Conservation (phyloP, 2,113 vertebrate species). For the Rattus rattus region DNA sequence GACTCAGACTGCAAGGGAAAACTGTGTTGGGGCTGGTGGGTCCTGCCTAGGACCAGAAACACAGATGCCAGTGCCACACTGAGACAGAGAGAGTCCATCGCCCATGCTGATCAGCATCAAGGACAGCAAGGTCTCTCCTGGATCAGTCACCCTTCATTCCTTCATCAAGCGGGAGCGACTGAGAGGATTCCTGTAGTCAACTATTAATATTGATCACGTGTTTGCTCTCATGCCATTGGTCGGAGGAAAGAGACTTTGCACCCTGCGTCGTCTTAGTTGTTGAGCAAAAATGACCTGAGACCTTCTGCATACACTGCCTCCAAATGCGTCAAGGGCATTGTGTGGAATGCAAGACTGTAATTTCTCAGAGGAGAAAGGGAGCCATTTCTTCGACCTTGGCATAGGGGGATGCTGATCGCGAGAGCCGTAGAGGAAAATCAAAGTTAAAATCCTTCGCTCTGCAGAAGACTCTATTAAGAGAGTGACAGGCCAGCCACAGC, state of each 20-base stretch:
- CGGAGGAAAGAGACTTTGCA: background rate
- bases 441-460: background rate
- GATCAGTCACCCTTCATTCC: background rate
- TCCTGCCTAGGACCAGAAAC: background rate
- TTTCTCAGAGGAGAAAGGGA: background rate
- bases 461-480: background rate
- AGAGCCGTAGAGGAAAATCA: background rate
- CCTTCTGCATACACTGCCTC: background rate
- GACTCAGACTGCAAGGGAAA: background rate
- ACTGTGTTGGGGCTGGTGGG: background rate
- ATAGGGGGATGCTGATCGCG: too few species aligned
- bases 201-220: too few species aligned
- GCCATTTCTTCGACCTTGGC: background rate
- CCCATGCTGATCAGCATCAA: background rate
- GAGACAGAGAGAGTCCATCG: background rate
- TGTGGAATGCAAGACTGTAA: too few species aligned
- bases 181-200: background rate
- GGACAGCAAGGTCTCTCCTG: background rate
- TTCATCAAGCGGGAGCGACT: accelerated
- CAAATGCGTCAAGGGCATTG: background rate
- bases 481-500: background rate
- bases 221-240: background rate
- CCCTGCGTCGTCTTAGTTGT: accelerated
- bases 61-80: background rate
- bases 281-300: background rate